Base-by-base conservation (phyloP, 1,140 invertebrate genomes). In the Saccostrea glomerata region DNA sequence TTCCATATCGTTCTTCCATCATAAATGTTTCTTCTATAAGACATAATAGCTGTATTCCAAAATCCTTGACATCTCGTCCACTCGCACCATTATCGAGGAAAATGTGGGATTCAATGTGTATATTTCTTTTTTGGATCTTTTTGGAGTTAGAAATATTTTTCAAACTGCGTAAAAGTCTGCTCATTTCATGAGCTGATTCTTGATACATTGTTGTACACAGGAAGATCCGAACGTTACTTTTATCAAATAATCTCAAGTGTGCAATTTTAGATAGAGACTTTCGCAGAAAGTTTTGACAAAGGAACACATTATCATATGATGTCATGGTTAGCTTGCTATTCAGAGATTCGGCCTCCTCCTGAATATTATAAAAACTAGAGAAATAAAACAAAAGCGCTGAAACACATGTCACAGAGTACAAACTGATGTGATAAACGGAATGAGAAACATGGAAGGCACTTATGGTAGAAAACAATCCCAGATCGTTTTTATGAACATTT, bases 151-250 rank as follows among this genome's bases (percentile, higher is more conserved):
- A 91, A 13, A 91, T 30, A 9, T 88, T 88, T 77, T 91, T 88
- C 9, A 93, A 77, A 56, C 92, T 93, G 40, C 60, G 25, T 7
- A 93, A 83, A 25, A 92, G 90, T 60, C 92, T 54, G 36, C 91
- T 91, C 92, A 93, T 93, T 90, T 93, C 92, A 7, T 85, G 60
- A 40, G 91, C 83, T 0, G 90, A 91, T 84, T 93, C 92, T 40
- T 90, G 89, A 66, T 92, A 93, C 92, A 93, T 93, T 11, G 92
- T 93, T 3, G 92, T 93, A 84, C 92, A 93, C 25, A 93, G 87
- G 60, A 90, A 93, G 6, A 93, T 90, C 15, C 90, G 23, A 36
- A 5, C 36, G 25, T 30, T 23, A 30, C 11, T 40, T 36, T 25
- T 36, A 12, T 77, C 30, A 36, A 25, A 30, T 36, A 13, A 30